Conservation (phyloP, 2,113 vertebrate genomes). For the Quiscalus mexicanus region DNA sequence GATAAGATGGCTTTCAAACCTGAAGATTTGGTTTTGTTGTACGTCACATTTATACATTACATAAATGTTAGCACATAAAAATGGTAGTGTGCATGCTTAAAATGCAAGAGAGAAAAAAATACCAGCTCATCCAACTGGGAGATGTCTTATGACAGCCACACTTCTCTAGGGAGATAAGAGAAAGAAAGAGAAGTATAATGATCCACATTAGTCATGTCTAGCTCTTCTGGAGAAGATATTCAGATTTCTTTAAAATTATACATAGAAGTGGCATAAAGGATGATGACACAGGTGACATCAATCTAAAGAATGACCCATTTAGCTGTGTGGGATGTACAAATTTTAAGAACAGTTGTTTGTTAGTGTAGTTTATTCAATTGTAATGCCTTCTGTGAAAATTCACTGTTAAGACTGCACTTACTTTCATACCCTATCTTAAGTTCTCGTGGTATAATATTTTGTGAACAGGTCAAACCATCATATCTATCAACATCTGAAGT, state of each 20-base stretch:
- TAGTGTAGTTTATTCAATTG: not conserved
- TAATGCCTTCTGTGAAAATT: constrained; percentile 17
- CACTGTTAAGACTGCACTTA: constrained; percentile 7
- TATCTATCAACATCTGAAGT: not conserved
- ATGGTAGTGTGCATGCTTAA: not conserved
- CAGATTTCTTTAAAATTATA: not conserved
- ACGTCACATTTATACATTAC: not conserved
- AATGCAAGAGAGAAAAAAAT: not conserved
- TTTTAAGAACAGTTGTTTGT: not conserved
- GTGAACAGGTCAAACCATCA: not conserved
- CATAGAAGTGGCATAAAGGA: not conserved
- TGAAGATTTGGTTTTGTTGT: not conserved
- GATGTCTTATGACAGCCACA: not conserved
- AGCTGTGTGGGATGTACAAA: not conserved
- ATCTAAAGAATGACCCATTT: not conserved
- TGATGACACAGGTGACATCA: not conserved
- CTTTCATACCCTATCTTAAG: not conserved
- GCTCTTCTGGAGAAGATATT: not conserved
- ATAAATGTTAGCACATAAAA: not conserved
- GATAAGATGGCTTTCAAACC: not conserved
- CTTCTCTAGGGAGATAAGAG: not conserved
- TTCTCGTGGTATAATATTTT: constrained; percentile 6
- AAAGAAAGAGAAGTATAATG: not conserved
- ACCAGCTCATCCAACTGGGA: not conserved
- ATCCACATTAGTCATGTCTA: not conserved